These are phyloP conservation scores for Corvus moneduloides DNA, from an alignment of 2,113 vertebrate species.

Conservation along the genomic window DNA sequence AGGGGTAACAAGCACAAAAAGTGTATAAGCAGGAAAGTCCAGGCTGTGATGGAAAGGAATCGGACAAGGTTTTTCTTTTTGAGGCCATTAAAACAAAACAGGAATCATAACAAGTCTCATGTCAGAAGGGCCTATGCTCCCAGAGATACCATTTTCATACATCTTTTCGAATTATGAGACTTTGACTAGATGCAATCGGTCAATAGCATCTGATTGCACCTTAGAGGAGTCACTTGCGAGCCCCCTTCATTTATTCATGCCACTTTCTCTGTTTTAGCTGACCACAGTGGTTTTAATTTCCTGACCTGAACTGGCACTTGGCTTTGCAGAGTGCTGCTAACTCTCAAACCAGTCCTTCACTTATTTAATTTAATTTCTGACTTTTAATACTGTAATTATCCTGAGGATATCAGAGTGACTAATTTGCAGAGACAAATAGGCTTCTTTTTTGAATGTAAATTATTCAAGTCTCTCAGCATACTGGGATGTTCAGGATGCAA, in stretches of 20 bases:
- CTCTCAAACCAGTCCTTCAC: not conserved
- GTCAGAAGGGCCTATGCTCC: not conserved
- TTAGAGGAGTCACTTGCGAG: not conserved
- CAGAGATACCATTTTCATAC: not conserved
- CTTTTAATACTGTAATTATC: not conserved
- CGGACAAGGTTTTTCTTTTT: not conserved
- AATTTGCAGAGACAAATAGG: not conserved
- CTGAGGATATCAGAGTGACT: not conserved
- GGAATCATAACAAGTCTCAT: not conserved
- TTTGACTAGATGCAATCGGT: not conserved
- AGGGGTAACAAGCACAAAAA: not conserved
- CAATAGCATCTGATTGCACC: not conserved
- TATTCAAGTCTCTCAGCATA: not conserved
- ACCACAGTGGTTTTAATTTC: not conserved
- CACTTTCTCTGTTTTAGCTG: not conserved
- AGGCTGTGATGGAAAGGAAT: not conserved
- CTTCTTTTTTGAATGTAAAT: not conserved
- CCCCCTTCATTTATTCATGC: not conserved
- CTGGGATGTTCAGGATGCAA: not conserved
- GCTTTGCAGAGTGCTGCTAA: not conserved
- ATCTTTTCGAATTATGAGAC: not conserved
- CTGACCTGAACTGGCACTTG: not conserved
- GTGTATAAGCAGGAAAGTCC: not conserved
- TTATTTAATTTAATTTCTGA: constrained; percentile 2
- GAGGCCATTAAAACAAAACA: not conserved